These are phyloP conservation scores for Scomber japonicus DNA, from an alignment of 2,113 vertebrate genomes.

Conservation along the genomic window DNA sequence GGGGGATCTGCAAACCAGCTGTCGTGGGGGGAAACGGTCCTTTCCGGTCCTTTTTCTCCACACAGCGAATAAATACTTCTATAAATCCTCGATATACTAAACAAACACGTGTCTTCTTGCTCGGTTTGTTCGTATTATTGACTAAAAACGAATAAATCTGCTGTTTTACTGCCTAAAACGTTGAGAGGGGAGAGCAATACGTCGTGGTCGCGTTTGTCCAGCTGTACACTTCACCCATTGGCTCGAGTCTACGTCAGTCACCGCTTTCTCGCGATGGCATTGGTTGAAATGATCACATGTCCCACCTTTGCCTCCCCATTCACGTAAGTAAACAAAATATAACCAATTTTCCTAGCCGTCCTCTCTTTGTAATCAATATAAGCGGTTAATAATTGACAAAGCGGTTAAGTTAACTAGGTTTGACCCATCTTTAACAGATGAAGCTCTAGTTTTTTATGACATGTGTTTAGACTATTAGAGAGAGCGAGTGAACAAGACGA, in stretches of 20 bases:
- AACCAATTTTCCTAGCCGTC: conserved; percentile 8
- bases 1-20: conserved; percentile 61
- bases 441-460: neutral
- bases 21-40: conserved; percentile 46
- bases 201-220: conserved; percentile 62
- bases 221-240: conserved; percentile 59
- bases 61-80: neutral
- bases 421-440: no score
- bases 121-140: conserved; percentile 22
- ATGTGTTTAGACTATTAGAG: neutral
- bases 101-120: neutral
- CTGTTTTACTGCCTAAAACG: conserved; percentile 38
- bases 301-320: conserved; percentile 42
- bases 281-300: neutral
- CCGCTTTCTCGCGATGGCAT: neutral
- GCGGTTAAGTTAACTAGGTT: neutral
- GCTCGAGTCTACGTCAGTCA: conserved; percentile 44
- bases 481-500: neutral
- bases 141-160: conserved; percentile 9
- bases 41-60: conserved; percentile 49
- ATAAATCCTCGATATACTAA: neutral
- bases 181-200: conserved; percentile 30
- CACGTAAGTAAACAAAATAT: conserved; percentile 71
- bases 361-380: conserved; percentile 6
- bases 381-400: conserved; percentile 53